Conservation (phyloP, 2,888 invertebrate genomes). For the Rhagonycha fulva region DNA sequence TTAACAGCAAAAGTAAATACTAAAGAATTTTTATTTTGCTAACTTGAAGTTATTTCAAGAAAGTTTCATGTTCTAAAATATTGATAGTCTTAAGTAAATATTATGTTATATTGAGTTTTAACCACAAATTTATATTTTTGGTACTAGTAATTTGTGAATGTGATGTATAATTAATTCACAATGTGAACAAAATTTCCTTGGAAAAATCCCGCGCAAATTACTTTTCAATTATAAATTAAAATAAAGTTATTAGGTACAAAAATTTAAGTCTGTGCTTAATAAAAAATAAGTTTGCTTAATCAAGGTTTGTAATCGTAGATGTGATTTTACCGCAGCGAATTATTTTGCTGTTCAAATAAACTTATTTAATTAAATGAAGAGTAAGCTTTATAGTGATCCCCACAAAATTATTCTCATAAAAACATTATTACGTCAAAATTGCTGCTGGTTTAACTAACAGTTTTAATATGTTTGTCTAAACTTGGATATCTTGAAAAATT, state of each 20-base stretch:
- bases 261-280: neutral
- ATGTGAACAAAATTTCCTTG: neutral
- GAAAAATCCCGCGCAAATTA: neutral
- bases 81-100: neutral
- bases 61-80: neutral
- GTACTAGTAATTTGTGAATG: neutral
- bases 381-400: neutral
- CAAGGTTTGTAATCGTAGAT: neutral
- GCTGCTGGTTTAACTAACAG: neutral
- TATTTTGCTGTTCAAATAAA: neutral
- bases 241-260: neutral
- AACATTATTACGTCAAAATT: neutral
- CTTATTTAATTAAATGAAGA: neutral
- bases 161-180: neutral
- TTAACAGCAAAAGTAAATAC: neutral
- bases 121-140: neutral
- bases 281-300: neutral
- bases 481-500: neutral
- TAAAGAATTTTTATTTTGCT: neutral
- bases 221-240: neutral
- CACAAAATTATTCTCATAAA: neutral
- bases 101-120: neutral
- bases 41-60: neutral
- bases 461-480: neutral
- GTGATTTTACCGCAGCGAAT: neutral